Evolutionary conservation across 1,140 invertebrate genomes (phyloP).

Genomic region (Bombus polaris): DNA sequence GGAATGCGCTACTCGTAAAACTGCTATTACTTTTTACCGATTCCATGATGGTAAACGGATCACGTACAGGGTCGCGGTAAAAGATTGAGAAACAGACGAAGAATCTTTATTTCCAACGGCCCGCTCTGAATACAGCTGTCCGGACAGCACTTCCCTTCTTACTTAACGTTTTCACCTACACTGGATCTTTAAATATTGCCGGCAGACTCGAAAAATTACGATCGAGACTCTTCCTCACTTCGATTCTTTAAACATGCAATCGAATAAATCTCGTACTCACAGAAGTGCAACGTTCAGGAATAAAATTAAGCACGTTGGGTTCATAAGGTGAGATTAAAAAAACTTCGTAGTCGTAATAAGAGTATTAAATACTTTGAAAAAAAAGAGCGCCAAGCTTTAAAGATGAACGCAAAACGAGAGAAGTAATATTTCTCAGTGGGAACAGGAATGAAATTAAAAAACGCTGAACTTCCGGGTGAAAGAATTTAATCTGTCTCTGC

Average conservation of each 20-base stretch:
- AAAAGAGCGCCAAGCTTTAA: too few relatives aligned
- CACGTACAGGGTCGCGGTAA: slow-evolving; percentile 39
- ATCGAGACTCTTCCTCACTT: not conserved
- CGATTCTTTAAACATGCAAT: too few relatives aligned
- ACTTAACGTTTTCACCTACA: not conserved
- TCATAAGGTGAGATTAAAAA: too few relatives aligned
- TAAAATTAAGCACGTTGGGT: too few relatives aligned
- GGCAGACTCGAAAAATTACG: not conserved
- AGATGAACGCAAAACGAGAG: too few relatives aligned
- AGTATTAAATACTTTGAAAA: too few relatives aligned
- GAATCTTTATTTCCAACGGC: slow-evolving; percentile 35
- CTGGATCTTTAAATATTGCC: not conserved
- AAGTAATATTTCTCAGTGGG: too few relatives aligned
- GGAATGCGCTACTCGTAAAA: slow-evolving; percentile 25
- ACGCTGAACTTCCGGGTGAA: too few relatives aligned
- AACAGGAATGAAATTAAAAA: not conserved
- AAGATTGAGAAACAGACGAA: slow-evolving; percentile 39
- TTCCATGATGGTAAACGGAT: slow-evolving; percentile 18
- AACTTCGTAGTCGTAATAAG: too few relatives aligned
- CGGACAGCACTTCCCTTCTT: not conserved
- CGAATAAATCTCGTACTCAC: too few relatives aligned
- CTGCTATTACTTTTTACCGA: slow-evolving; percentile 41
- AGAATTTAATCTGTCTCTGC: slow-evolving; percentile 28
- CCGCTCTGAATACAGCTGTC: slow-evolving; percentile 15
- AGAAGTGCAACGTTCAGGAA: too few relatives aligned